A percentile compares a stretch with the other conserved stretches of the same genome.
Evolutionary conservation across 2,797 vertebrate genomes (phyloP).

Genomic region (Balearica regulorum): DNA sequence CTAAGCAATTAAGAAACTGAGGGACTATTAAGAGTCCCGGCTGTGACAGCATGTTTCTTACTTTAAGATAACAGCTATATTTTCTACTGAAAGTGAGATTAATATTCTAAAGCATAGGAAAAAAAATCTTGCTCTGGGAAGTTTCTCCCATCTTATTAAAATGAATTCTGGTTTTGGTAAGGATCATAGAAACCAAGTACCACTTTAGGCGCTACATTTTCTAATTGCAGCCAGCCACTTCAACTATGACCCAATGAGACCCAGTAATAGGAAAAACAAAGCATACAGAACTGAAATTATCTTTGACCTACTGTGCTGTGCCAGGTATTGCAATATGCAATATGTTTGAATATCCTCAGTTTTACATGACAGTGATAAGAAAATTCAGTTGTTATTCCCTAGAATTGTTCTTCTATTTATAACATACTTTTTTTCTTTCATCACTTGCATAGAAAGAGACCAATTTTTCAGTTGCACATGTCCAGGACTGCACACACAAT

Average conservation of each 20-base stretch:
- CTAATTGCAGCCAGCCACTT: not conserved
- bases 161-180: not conserved
- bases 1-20: constrained; percentile 67
- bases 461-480: not conserved
- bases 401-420: not conserved
- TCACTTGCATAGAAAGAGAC: not conserved
- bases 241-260: not conserved
- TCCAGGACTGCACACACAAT: not conserved
- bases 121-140: not conserved
- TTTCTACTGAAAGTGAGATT: constrained; percentile 26
- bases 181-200: not conserved
- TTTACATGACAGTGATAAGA: not conserved
- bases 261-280: not conserved
- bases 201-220: not conserved
- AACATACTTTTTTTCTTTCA: not conserved
- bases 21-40: constrained; percentile 35
- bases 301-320: not conserved
- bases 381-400: not conserved
- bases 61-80: not conserved
- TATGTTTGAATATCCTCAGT: not conserved
- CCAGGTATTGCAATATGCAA: not conserved
- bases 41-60: constrained; percentile 9
- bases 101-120: constrained; percentile 10
- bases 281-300: not conserved
- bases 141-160: not conserved